Evolutionary conservation across 92 coral and sea anemone genomes (phyloP).

Genomic region (Virgularia gustaviana): DNA sequence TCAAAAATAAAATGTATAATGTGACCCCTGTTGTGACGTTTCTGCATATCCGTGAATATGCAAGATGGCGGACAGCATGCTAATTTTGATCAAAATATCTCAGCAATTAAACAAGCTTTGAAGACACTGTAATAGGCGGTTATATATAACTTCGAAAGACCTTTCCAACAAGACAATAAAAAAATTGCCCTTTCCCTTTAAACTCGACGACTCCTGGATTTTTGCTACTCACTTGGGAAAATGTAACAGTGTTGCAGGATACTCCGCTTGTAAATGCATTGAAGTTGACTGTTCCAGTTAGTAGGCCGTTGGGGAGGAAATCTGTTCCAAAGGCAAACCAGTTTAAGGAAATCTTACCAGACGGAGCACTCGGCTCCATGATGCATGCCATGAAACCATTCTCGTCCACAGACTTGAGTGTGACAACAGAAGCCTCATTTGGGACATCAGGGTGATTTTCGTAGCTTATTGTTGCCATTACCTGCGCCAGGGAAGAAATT

Average conservation of each 20-base stretch:
- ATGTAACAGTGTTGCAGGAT: neutral
- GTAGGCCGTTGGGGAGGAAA: neutral
- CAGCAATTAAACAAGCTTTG: no score
- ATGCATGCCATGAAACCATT: neutral
- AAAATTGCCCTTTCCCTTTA: neutral
- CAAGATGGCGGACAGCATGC: no score
- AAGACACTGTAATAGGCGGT: no score
- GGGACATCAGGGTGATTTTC: neutral
- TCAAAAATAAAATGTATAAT: neutral
- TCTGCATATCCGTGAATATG: no score
- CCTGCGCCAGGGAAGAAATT: no score
- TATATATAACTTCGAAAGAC: no score
- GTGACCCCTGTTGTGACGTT: neutral
- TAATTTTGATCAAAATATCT: no score
- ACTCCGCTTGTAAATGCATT: constrained; percentile 11
- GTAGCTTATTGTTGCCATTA: no score
- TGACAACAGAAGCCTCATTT: constrained; percentile 21
- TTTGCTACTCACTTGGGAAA: neutral
- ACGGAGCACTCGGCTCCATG: constrained; percentile 19
- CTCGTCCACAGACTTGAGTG: neutral
- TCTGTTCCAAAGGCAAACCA: constrained; percentile 15
- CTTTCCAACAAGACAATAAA: neutral
- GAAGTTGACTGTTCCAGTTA: constrained; percentile 15
- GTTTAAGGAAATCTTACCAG: constrained; percentile 13
- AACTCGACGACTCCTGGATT: neutral